Base-by-base conservation (phyloP, 64 coral and sea anemone genomes). In the Actinia tenebrosa region DNA sequence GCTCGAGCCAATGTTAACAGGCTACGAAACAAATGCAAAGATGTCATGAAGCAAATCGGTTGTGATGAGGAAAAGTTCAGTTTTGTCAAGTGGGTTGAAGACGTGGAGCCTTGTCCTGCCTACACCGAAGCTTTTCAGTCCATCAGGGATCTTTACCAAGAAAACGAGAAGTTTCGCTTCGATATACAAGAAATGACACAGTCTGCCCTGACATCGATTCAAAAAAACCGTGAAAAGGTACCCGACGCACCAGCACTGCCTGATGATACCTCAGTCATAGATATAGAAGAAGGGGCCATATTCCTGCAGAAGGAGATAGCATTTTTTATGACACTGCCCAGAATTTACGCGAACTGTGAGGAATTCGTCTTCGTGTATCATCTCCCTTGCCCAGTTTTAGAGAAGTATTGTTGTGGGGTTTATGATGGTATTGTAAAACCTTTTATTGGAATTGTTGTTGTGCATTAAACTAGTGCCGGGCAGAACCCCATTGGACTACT, bases 361-460 rank as follows among this genome's bases (percentile, higher is more conserved):
- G 82, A 87, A 19, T 96, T 88, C 92, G 91, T 96, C 0, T 15
- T 88, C 25, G 91, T 96, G 27, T 96, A 96, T 88, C 90, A 92
- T 64, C 87, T 87, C 22, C 18, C 60, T 0, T 92, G 87, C 87
- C 94, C 94, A 17, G 46, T 92, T 11, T 54, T 89, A 58, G 94
- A 95, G 23, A 95, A 78, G n/a, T 89, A 78, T 22, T 84, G 91
- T 52, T 56, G 52, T 53, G 94, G 94, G n/a, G 56, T 7, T 45
- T 95, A 92, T 45, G 87, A 95, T 64, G 71, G 79, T 22, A 54
- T 87, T 44, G 64, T 22, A 4, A 89, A 60, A 53, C 80, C 94
- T 9, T 69, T 14, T 71, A 83, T 92, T 77, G 94, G 94, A 10
- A 89, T 89, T 86, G 19, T 45, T 44, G 27, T 79, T 44, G 15